Conservation (phyloP, 1,140 invertebrate species). For the Drosophila orosa region DNA sequence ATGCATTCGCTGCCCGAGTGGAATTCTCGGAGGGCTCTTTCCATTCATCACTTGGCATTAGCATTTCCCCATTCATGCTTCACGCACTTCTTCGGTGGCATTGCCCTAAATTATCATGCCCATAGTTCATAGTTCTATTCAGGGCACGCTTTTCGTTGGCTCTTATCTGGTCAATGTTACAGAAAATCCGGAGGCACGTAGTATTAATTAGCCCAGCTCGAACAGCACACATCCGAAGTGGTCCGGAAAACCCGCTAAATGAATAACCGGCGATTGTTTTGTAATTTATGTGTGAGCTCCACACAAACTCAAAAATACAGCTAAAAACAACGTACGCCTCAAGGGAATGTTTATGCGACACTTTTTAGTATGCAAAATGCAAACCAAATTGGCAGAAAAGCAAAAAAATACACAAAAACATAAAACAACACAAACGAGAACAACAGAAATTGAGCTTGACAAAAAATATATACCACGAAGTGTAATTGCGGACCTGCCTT, state of each 20-base stretch:
- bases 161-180: slow-evolving; percentile 57
- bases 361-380: slow-evolving; percentile 61
- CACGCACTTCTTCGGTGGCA: slow-evolving; percentile 40
- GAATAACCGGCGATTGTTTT: slow-evolving; percentile 33
- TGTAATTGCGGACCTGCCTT: slow-evolving; percentile 38
- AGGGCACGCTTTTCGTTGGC: slow-evolving; percentile 57
- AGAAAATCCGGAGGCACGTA: slow-evolving; percentile 57
- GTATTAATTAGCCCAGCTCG: slow-evolving; percentile 71
- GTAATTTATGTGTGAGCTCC: slow-evolving; percentile 30
- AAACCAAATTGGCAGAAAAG: slow-evolving; percentile 24
- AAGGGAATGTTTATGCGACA: slow-evolving; percentile 56
- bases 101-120: slow-evolving; percentile 56
- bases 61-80: slow-evolving; percentile 42
- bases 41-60: slow-evolving; percentile 35
- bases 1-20: slow-evolving; percentile 15
- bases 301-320: neutral
- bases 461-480: slow-evolving; percentile 10
- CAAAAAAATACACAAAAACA: slow-evolving; percentile 8
- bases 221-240: slow-evolving; percentile 31
- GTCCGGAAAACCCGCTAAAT: slow-evolving; percentile 22
- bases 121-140: slow-evolving; percentile 54
- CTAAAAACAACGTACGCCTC: neutral
- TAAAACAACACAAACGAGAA: slow-evolving; percentile 34
- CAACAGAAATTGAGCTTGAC: slow-evolving; percentile 29
- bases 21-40: slow-evolving; percentile 17